Evolutionary conservation across 1,140 invertebrate species (phyloP).

Genomic region (Drosophila miranda): DNA sequence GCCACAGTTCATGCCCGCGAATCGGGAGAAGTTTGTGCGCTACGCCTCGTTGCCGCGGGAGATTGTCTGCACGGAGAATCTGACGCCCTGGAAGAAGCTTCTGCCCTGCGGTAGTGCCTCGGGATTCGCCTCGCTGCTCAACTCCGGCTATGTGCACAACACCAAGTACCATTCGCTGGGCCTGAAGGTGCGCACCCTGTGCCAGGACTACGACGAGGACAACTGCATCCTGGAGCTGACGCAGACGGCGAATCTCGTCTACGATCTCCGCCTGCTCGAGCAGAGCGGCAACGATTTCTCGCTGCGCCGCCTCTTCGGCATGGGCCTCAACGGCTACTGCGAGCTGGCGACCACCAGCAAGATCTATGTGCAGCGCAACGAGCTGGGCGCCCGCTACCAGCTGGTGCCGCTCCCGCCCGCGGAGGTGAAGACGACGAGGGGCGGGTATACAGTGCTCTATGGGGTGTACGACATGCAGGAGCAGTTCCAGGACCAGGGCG

Average conservation of each 20-base stretch:
- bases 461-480: constrained; percentile 87
- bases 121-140: constrained; percentile 94
- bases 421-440: constrained; percentile 85
- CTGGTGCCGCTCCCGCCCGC: constrained; percentile 84
- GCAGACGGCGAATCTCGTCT: constrained; percentile 93
- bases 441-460: constrained; percentile 86
- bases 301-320: constrained; percentile 92
- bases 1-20: constrained; percentile 85
- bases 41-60: constrained; percentile 96
- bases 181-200: constrained; percentile 92
- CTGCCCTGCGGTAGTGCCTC: constrained; percentile 94
- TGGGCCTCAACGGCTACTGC: constrained; percentile 90
- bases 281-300: constrained; percentile 88
- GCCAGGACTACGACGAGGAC: constrained; percentile 83
- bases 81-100: constrained; percentile 99
- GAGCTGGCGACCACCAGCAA: constrained; percentile 89
- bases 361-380: constrained; percentile 92
- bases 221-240: constrained; percentile 90
- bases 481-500: constrained; percentile 71
- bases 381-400: constrained; percentile 77
- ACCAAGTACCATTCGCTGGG: constrained; percentile 96
- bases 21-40: constrained; percentile 82
- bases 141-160: constrained; percentile 95
- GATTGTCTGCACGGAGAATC: constrained; percentile 99
- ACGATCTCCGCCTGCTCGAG: constrained; percentile 88